phyloP scores from a whole-genome alignment of 2,888 invertebrate species.

The Esperia sulphurella region DNA sequence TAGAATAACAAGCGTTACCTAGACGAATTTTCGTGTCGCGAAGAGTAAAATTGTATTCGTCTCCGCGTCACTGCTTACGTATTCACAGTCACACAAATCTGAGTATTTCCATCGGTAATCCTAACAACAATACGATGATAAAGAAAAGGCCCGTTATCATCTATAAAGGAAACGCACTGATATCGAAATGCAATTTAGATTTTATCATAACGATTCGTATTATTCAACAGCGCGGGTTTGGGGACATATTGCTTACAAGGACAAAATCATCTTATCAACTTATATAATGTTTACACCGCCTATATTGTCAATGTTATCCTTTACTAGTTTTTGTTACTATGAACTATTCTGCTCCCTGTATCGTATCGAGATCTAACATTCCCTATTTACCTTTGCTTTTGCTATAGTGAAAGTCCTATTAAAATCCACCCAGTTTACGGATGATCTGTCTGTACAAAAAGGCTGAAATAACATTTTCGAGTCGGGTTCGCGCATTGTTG shows the following conservation, averaged over 20 bases:
- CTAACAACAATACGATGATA: slow-evolving; percentile 1
- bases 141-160: slow-evolving; percentile 7
- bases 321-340: no score
- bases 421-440: no score
- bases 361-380: no score
- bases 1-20: neutral
- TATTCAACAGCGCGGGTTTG: slow-evolving; percentile 6
- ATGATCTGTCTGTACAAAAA: no score
- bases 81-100: neutral
- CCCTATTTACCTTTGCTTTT: no score
- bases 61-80: neutral
- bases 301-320: no score
- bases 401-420: no score
- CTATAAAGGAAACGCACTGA: slow-evolving; percentile 10
- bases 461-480: no score
- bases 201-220: slow-evolving; percentile 14
- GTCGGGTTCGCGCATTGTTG: no score
- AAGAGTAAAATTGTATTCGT: neutral
- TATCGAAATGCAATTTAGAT: slow-evolving; percentile 19
- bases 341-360: no score
- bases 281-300: neutral
- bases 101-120: slow-evolving; percentile 4
- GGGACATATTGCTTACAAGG: slow-evolving; percentile 27
- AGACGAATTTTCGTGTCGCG: neutral
- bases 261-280: neutral